A percentile compares a stretch with the other conserved stretches of the same genome.
These are phyloP conservation scores for Aurelia sp. DNA, from an alignment of 30 jellyfish, hydroid and myxozoan species.

Conservation along the genomic window DNA sequence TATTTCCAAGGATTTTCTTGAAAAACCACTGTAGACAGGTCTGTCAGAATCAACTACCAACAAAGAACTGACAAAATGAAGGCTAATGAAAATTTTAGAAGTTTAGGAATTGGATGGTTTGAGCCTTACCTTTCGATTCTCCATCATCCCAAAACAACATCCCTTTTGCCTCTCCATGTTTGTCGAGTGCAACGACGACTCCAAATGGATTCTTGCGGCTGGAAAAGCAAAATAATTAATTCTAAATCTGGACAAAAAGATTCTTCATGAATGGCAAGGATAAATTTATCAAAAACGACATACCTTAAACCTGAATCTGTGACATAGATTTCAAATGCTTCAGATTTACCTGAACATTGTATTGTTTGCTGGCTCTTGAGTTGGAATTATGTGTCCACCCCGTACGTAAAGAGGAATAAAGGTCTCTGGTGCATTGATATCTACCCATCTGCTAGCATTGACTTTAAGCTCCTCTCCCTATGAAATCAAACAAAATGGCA, in stretches of 20 bases:
- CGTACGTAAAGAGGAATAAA: conserved; percentile 74
- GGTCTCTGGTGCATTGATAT: conserved; percentile 70
- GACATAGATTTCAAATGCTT: too few species aligned
- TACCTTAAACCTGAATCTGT: too few species aligned
- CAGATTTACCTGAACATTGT: conserved; percentile 71
- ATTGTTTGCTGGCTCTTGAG: conserved; percentile 85
- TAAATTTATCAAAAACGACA: too few species aligned
- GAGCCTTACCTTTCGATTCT: conserved; percentile 70
- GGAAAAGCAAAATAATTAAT: background rate
- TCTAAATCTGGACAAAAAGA: too few species aligned
- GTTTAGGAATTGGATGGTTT: too few species aligned
- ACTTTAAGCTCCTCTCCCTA: conserved; percentile 73
- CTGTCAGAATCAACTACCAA: too few species aligned
- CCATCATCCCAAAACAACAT: conserved; percentile 93
- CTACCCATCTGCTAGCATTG: conserved; percentile 11
- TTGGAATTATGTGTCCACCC: conserved; percentile 88
- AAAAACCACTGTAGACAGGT: too few species aligned
- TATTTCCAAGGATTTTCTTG: too few species aligned
- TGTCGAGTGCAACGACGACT: conserved; percentile 70
- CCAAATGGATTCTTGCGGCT: conserved; percentile 88
- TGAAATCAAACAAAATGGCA: background rate
- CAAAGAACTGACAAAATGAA: too few species aligned
- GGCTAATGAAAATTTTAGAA: too few species aligned
- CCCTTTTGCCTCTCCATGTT: conserved; percentile 75
- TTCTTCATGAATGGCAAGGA: too few species aligned